Evolutionary conservation across 2,888 invertebrate species (phyloP), one percentile per base, ranked within the genome.

Genomic region (Microctonus brassicae): DNA sequence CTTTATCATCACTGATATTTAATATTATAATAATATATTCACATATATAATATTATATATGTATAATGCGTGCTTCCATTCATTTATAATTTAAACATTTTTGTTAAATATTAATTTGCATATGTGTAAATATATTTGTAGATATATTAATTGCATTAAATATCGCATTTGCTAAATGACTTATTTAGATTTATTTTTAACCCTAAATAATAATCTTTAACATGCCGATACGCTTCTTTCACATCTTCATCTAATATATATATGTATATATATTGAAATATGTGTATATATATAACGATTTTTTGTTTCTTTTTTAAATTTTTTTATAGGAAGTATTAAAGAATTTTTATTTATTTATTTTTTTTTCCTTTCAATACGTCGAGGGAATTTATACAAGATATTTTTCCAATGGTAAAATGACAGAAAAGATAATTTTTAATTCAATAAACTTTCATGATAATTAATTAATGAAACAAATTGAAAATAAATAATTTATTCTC

Each of bases 171-270:
- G 55, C 77, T 77, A 75, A 61, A 69, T 73, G 66, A 70, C 71
- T 73, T 75, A 61, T 73, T 53, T 13, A 39, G n/a, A 60, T 33
- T 69, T 69, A 57, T 73, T 69, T 53, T 71, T n/a, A n/a, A n/a
- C 55, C 72, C 68, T 53, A 64, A n/a, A n/a, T n/a, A 55, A 75
- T 75, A 73, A 72, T 73, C 73, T 77, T 77, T 73, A 75, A 75
- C 75, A 73, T 74, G 74, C 73, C 77, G 33, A 64, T 64, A 53
- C 53, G n/a, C 20, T 22, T 72, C 62, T 13, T 55, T 67, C 68
- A 68, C 70, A 66, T 75, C 39, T 73, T 75, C 62, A 69, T 75
- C 71, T 73, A 33, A 73, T 75, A 70, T 73, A 72, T 76, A 61
- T 70, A 42, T 73, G 72, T 58, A 69, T 60, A 52, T 68, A 47